These are phyloP conservation scores for Leptinotarsa texana DNA, from an alignment of 1,140 invertebrate genomes.

Conservation along the genomic window DNA sequence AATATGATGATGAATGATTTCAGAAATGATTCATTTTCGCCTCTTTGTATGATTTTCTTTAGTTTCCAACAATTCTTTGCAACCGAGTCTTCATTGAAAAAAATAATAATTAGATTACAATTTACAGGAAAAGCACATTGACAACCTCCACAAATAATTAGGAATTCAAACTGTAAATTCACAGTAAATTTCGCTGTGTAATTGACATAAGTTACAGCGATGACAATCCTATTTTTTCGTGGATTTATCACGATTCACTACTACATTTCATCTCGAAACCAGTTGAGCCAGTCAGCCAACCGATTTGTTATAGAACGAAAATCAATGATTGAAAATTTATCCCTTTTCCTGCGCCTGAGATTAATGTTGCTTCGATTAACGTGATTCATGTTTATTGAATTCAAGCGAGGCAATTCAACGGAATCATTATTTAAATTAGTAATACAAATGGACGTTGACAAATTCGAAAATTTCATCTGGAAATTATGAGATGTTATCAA, in stretches of 20 bases:
- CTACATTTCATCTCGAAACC: not conserved
- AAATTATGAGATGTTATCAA: not conserved
- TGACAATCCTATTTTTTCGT: not conserved
- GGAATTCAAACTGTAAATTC: too few relatives aligned
- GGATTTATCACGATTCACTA: not conserved
- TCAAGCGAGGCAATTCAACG: not conserved
- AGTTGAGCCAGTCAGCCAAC: not conserved
- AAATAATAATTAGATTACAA: too few relatives aligned
- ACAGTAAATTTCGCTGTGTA: too few relatives aligned
- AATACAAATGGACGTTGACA: not conserved
- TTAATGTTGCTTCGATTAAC: conserved; percentile 6
- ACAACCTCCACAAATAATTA: too few relatives aligned
- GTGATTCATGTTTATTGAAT: not conserved
- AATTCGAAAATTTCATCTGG: not conserved
- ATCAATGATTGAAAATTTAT: not conserved
- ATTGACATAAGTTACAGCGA: too few relatives aligned
- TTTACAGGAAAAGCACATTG: too few relatives aligned
- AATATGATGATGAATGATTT: too few relatives aligned
- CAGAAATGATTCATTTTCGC: too few relatives aligned
- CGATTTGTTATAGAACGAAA: not conserved
- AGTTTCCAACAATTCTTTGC: too few relatives aligned
- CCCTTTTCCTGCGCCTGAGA: not conserved
- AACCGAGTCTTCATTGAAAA: too few relatives aligned
- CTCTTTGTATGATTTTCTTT: too few relatives aligned
- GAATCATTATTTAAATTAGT: not conserved